Evolutionary conservation across 2,113 vertebrate genomes (phyloP).

Genomic region (Apistogramma diplotaenia): DNA sequence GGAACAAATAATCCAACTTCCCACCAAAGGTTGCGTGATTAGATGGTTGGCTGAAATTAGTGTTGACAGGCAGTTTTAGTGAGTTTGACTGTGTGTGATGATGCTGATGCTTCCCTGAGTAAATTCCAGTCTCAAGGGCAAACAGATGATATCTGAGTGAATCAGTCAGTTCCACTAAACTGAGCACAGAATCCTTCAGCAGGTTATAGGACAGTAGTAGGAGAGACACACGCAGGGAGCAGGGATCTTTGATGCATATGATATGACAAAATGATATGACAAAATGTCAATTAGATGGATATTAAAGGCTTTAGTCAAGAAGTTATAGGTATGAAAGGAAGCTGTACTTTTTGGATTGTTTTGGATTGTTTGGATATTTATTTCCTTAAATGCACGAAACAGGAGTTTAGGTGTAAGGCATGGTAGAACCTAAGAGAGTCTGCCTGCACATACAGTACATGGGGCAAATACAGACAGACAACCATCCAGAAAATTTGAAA

Average conservation of each 20-base stretch:
- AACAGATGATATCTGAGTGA: slow-evolving; percentile 21
- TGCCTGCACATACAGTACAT: background rate
- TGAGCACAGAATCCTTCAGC: slow-evolving; percentile 48
- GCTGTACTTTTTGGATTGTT: no score
- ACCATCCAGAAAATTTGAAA: background rate
- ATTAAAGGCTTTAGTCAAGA: background rate
- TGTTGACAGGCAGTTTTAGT: background rate
- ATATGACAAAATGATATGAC: slow-evolving; percentile 1
- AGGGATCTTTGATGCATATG: background rate
- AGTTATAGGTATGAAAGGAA: background rate
- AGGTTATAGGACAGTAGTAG: slow-evolving; percentile 15
- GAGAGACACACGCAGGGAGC: background rate
- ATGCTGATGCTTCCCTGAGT: background rate
- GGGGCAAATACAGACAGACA: background rate
- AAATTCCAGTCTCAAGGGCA: slow-evolving; percentile 34
- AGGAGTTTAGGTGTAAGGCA: background rate
- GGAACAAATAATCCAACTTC: background rate
- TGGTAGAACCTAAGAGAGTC: background rate
- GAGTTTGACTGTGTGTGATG: background rate
- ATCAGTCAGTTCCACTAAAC: slow-evolving; percentile 50
- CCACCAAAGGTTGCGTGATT: background rate
- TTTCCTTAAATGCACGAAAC: no score
- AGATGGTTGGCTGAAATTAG: background rate
- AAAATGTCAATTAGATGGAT: background rate
- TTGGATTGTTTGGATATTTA: background rate